Evolutionary conservation across 2,888 invertebrate species (phyloP), one percentile per base, ranked within the genome.

Genomic region (Lycia hirtaria): DNA sequence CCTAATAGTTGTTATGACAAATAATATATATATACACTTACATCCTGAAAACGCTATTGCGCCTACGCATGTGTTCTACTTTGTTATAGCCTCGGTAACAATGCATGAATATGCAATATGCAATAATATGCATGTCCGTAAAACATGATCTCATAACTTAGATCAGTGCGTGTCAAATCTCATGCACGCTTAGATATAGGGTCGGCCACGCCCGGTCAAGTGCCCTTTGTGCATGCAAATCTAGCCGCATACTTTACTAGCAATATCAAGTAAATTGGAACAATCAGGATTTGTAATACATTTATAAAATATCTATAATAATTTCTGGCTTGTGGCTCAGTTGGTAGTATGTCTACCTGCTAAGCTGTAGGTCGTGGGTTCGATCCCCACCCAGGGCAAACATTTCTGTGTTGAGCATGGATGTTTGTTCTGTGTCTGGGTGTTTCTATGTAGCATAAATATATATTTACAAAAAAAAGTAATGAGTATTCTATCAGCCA

Each of bases 161-260:
- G 5, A 10, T 17, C 15, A 7, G 41, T 12, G 48, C 24, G 55
- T 65, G 52, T 41, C 40, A 20, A 47, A 44, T 50, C 17, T 19
- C 7, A 15, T 33, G 38, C 50, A 50, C 2, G 26, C 22, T 19
- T 1, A 12, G 4, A 30, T 20, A 12, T 12, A 40, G 22, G 38
- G 20, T 12, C 24, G 50, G 30, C 54, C 50, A 45, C 50, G 41
- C 50, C 50, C 41, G 44, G 22, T 2, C 44, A 38, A 41, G 38
- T 59, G 59, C 49, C 54, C 54, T 59, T 54, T 58, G 19, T 12
- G 41, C n/a, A 40, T 56, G 47, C 24, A 47, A 43, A 55, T 45
- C 14, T 32, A 50, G 30, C 30, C 38, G n/a, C 50, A 56, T 49
- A 43, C 43, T 45, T 30, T 5, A 28, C 14, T 9, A 6, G 6